Conservation (phyloP, 2,797 vertebrate species). For the Crenuchus spilurus region DNA sequence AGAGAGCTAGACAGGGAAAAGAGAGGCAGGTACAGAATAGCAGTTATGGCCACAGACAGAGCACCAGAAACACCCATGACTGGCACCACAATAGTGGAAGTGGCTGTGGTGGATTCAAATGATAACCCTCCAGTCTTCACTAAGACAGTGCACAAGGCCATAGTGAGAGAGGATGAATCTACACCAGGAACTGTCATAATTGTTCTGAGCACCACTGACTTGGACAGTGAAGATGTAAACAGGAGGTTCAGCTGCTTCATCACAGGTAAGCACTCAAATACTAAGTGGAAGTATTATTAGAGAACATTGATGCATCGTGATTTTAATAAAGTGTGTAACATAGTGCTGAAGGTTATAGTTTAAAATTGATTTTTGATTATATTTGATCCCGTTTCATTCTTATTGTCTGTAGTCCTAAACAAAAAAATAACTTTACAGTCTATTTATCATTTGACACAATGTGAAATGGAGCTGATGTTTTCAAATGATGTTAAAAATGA, state of each 20-base stretch:
- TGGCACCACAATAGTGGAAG: slow-evolving; percentile 74
- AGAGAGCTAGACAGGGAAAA: slow-evolving; percentile 81
- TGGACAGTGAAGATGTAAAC: slow-evolving; percentile 80
- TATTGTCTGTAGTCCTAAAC: too few relatives aligned
- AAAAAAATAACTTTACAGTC: too few relatives aligned
- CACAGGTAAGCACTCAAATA: slow-evolving; percentile 72
- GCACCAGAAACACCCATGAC: slow-evolving; percentile 78
- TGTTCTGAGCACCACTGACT: slow-evolving; percentile 80
- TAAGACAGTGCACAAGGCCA: slow-evolving; percentile 83
- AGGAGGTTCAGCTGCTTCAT: slow-evolving; percentile 81
- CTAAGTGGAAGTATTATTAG: too few relatives aligned
- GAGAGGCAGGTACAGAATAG: slow-evolving; percentile 72
- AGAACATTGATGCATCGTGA: too few relatives aligned
- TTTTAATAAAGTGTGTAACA: too few relatives aligned
- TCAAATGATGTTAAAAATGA: too few relatives aligned
- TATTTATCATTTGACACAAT: too few relatives aligned
- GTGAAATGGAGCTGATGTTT: too few relatives aligned
- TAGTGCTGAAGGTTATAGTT: too few relatives aligned
- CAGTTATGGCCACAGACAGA: slow-evolving; percentile 78
- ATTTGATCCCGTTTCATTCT: too few relatives aligned
- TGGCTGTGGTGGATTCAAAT: slow-evolving; percentile 83
- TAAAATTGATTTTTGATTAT: too few relatives aligned
- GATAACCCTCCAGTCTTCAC: slow-evolving; percentile 84
- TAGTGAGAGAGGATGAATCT: slow-evolving; percentile 84
- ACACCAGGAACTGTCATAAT: slow-evolving; percentile 79